These are phyloP conservation scores for Florisuga fusca DNA, from an alignment of 2,797 vertebrate genomes.

Conservation along the genomic window DNA sequence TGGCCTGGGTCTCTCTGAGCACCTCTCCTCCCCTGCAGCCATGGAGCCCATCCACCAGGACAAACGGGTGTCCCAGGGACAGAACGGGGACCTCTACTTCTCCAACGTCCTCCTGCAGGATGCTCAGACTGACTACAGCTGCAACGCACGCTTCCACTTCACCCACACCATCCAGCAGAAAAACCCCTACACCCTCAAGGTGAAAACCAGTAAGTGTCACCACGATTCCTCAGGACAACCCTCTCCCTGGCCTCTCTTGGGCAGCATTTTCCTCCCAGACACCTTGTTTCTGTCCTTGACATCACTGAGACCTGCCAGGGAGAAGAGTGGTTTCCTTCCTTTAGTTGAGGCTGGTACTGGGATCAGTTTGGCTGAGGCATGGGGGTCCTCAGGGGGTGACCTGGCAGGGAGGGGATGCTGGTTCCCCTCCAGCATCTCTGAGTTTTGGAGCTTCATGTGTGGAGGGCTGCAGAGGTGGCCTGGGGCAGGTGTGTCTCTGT, in stretches of 20 bases:
- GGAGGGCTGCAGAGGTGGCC: background rate
- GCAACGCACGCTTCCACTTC: constrained; percentile 95
- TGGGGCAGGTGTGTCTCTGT: accelerated
- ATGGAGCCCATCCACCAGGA: constrained; percentile 92
- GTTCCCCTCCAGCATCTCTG: background rate
- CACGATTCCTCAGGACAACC: background rate
- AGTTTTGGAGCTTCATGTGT: accelerated
- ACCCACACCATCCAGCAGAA: constrained; percentile 99
- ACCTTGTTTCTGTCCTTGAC: background rate
- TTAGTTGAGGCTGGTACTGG: background rate
- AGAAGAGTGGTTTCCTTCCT: background rate
- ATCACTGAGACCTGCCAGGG: background rate
- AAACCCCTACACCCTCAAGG: constrained; percentile 93
- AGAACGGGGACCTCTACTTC: constrained; percentile 96
- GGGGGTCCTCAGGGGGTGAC: accelerated
- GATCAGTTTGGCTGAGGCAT: background rate
- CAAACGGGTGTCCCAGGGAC: constrained; percentile 92
- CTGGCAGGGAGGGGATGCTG: background rate
- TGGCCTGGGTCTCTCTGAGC: background rate
- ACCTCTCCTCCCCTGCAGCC: constrained; percentile 69
- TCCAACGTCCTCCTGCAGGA: constrained; percentile 92
- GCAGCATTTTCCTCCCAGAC: background rate
- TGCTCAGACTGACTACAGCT: constrained; percentile 92
- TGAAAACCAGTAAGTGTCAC: constrained; percentile 90
- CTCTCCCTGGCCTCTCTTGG: background rate